Evolutionary conservation across 2,888 invertebrate species (phyloP), one percentile per base, ranked within the genome.

Genomic region (Coenonympha glycerion): DNA sequence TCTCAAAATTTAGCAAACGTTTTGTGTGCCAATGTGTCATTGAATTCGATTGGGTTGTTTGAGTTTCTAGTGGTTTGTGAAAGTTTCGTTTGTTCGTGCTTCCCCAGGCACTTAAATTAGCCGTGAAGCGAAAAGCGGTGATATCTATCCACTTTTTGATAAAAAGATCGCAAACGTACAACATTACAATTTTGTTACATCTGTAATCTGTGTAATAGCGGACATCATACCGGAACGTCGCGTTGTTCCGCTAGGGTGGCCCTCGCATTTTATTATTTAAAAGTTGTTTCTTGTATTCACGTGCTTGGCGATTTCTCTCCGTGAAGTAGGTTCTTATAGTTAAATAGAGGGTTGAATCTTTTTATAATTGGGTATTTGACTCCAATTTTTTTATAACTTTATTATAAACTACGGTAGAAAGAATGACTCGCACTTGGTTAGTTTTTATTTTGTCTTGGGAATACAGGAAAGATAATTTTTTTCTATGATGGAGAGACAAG

Each of bases 121-220:
- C 67, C 71, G 67, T 70, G 67, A 72, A 69, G 69, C 65, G 69
- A 70, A 71, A 73, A 54, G 40, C 45, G 34, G 22, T 45, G 40
- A 53, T 49, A 53, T 34, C 47, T 21, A 53, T 34, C 47, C 16
- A 48, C 39, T 33, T 48, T 44, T 52, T 24, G 24, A 18, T 39
- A 50, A 47, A 51, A 46, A 41, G 15, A 48, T 22, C 8, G 21
- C 33, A 48, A 24, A 40, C 33, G 33, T 40, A 40, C 33, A 31
- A 40, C 18, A 31, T 18, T 16, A 19, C 21, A 5, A 46, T 6
- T n/a, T n/a, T 21, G 15, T 28, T 37, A 46, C 18, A 18, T 39
- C 21, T 37, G 24, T 47, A 5, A 18, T 39, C 21, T 37, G 24
- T 47, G 6, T 18, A 22, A 47, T 46, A 19, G 13, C 28, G 15